Conservation (phyloP, 1,140 invertebrate genomes). For the Scaptomyza montana region DNA sequence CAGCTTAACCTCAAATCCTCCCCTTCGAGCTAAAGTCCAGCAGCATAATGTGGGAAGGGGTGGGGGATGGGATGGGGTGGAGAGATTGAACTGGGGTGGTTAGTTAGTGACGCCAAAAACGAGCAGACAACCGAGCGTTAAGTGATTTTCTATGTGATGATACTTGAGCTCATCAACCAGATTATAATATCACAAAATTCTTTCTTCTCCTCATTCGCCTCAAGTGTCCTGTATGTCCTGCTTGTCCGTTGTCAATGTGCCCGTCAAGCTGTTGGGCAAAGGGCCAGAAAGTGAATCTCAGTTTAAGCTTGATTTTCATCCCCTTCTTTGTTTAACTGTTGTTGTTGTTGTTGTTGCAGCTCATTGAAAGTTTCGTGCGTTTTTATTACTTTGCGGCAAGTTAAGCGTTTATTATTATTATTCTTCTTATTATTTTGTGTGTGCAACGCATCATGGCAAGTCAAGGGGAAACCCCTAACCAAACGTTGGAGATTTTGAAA, state of each 20-base stretch:
- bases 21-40: constrained; percentile 40
- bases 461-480: too few relatives aligned
- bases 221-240: constrained; percentile 17
- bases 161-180: constrained; percentile 71
- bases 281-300: constrained; percentile 54
- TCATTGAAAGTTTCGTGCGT: constrained; percentile 79
- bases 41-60: too few relatives aligned
- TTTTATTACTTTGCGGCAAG: constrained; percentile 76
- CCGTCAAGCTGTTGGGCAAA: constrained; percentile 67
- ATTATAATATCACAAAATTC: constrained; percentile 80
- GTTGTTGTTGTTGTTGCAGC: constrained; percentile 56
- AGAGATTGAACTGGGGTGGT: neutral
- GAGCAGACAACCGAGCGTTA: constrained; percentile 64
- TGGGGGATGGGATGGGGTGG: neutral
- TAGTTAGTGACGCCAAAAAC: constrained; percentile 3
- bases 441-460: constrained; percentile 9
- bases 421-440: constrained; percentile 35
- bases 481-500: too few relatives aligned
- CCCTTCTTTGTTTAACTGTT: constrained; percentile 4
- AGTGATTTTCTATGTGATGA: constrained; percentile 83
- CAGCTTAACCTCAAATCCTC: constrained; percentile 75
- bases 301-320: constrained; percentile 38
- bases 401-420: constrained; percentile 47
- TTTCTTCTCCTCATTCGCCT: neutral
- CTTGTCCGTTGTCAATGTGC: constrained; percentile 62